Evolutionary conservation across 2,888 invertebrate species (phyloP), one percentile per base, ranked within the genome.

Genomic region (Agrochola lychnidis): DNA sequence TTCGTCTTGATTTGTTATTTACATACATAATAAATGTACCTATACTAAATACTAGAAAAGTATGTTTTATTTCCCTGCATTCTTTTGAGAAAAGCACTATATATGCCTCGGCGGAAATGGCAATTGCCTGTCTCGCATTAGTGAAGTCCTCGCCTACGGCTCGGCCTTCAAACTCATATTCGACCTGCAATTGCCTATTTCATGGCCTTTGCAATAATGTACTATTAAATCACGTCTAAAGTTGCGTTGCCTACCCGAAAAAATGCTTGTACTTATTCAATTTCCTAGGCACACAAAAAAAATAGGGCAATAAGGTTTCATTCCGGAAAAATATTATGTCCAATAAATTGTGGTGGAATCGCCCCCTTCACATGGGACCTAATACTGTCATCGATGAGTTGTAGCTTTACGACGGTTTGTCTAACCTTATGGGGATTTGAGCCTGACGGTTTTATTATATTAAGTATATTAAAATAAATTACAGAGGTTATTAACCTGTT

Each of bases 311-410:
- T 63, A n/a, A 30, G 48, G 53, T 53, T 61, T 53, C 42, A 40
- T 62, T 40, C 51, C 16, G n/a, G 30, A 19, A 79, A 78, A 83
- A 74, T 82, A 74, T 74, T 40, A 73, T 40, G 30, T 69, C 63
- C 71, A 79, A 82, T 82, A 82, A 82, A 82, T 78, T 69, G 66
- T 62, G 56, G 67, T 70, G 45, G 53, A 61, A 66, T 69, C 53
- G 22, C 63, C 62, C 56, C 45, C 70, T 82, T 82, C 71, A 69
- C 45, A 64, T 66, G 12, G 61, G 53, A 69, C 61, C 40, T 72
- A 83, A 79, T 82, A 74, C 36, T 40, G 53, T 59, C 74, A 69
- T 82, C 64, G 62, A 79, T 71, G 66, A 77, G 61, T 77, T 81
- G 78, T 82, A 67, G 77, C 56, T 56, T 72, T 62, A 67, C 77